Evolutionary conservation across 2,113 vertebrate species (phyloP).

Genomic region (Paracanthobrama guichenoti): DNA sequence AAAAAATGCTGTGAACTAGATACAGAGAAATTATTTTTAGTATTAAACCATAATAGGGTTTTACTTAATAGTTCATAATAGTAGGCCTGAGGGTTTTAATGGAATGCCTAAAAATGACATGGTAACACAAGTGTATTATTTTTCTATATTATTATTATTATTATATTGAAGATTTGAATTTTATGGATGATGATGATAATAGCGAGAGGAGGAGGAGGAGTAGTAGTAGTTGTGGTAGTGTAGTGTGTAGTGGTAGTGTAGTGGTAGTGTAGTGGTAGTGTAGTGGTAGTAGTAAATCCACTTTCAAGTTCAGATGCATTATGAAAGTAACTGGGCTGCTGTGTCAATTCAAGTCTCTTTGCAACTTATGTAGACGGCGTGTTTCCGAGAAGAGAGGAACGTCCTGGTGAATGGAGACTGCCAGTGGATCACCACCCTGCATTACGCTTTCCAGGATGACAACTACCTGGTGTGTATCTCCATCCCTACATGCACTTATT

Average conservation of each 20-base stretch:
- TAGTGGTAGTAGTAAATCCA: neutral
- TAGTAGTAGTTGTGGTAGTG: too few species aligned
- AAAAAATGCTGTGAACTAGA: too few species aligned
- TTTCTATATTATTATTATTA: too few species aligned
- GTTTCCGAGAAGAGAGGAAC: conserved; percentile 93
- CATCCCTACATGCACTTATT: neutral
- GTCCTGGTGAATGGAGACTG: conserved; percentile 96
- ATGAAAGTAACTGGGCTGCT: neutral
- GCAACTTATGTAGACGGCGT: conserved; percentile 83
- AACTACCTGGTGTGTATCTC: conserved; percentile 85
- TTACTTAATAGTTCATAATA: too few species aligned
- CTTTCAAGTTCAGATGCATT: neutral
- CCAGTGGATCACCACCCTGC: conserved; percentile 95
- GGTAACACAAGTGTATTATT: too few species aligned
- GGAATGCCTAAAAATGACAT: too few species aligned
- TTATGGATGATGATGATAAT: too few species aligned
- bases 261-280: too few species aligned
- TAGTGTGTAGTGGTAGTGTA: too few species aligned
- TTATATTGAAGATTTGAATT: too few species aligned
- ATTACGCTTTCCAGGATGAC: conserved; percentile 97
- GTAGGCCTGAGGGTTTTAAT: too few species aligned
- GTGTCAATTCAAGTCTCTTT: neutral
- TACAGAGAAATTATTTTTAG: neutral
- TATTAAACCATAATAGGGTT: neutral
- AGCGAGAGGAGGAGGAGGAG: too few species aligned